Evolutionary conservation across 2,888 invertebrate species (phyloP).

Genomic region (Drosophila paranaensis): DNA sequence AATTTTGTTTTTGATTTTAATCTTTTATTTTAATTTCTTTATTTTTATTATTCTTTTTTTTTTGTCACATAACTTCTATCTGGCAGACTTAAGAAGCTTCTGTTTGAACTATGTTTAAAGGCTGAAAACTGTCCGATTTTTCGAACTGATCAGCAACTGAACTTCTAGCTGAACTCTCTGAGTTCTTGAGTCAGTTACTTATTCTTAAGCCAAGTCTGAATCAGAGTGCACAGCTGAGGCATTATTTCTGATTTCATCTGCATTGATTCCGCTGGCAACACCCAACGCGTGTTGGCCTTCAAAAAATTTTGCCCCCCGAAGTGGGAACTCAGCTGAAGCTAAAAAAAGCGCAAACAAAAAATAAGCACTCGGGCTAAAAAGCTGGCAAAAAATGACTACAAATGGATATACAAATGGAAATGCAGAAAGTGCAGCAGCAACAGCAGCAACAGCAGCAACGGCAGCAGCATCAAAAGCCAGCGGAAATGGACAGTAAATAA

Average conservation of each 20-base stretch:
- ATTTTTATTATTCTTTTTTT: too few species aligned
- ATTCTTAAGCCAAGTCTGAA: background rate
- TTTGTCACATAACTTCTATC: too few species aligned
- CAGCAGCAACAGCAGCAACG: constrained; percentile 15
- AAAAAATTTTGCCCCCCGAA: constrained; percentile 24
- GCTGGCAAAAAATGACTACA: constrained; percentile 57
- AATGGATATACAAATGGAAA: constrained; percentile 58
- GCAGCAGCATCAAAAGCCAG: constrained; percentile 58
- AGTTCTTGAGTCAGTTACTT: too few species aligned
- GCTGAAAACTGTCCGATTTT: background rate
- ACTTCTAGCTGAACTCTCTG: background rate
- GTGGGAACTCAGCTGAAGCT: constrained; percentile 34
- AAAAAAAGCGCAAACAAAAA: constrained; percentile 44
- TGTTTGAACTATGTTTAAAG: background rate
- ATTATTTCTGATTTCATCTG: constrained; percentile 21
- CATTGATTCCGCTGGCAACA: constrained; percentile 16
- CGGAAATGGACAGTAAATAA: constrained; percentile 81
- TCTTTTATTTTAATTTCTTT: too few species aligned
- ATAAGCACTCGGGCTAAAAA: constrained; percentile 62
- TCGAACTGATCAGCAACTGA: background rate
- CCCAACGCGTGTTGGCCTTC: constrained; percentile 38
- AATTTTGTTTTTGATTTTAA: too few species aligned
- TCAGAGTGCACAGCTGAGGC: constrained; percentile 2
- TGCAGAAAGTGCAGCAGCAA: constrained; percentile 32
- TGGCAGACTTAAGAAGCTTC: too few species aligned